Base-by-base conservation (phyloP, 1,140 invertebrate species). In the Hyles euphorbiae region DNA sequence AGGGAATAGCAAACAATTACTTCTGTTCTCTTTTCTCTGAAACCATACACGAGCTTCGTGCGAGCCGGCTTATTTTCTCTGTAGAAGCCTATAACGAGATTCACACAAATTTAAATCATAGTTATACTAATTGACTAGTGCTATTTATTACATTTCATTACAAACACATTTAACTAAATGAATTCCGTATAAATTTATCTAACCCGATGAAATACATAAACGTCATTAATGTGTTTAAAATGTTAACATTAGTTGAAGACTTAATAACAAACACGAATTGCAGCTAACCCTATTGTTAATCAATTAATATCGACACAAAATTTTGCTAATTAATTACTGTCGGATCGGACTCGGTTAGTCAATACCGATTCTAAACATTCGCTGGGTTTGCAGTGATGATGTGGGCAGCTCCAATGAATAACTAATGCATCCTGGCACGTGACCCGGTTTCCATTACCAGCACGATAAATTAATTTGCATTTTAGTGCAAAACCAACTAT, bases 391-490 rank as follows among this genome's bases (percentile, higher is more conserved):
- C 53, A 48, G 8, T n/a, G 52, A 53, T 53, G 34, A 53, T 53
- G 40, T 22, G 36, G 5, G 34, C 50, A 9, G 33, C 40, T 54
- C 40, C 53, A 22, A 54, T 54, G 53, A 54, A 54, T 54, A 54
- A 22, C 34, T 54, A 54, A 54, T 54, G 34, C 40, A 44, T 43
- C 22, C 9, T 11, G 34, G 40, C 36, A 54, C 36, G 8, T 44
- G 53, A 54, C 48, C 53, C 48, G 62, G 60, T 63, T 70, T 70
- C 61, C 58, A 68, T 72, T 71, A 73, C 63, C 53, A 44, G 12
- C 7, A 68, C 67, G 72, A 68, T 77, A 67, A 65, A 74, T 68
- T 67, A 64, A 72, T 74, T 77, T 72, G 63, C 70, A 77, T 77
- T 71, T 74, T 69, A 66, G 62, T 65, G 62, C 65, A 57, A 64